Evolutionary conservation across 30 jellyfish, hydroid and myxozoan species (phyloP).

Genomic region (Hydractinia echinata): DNA sequence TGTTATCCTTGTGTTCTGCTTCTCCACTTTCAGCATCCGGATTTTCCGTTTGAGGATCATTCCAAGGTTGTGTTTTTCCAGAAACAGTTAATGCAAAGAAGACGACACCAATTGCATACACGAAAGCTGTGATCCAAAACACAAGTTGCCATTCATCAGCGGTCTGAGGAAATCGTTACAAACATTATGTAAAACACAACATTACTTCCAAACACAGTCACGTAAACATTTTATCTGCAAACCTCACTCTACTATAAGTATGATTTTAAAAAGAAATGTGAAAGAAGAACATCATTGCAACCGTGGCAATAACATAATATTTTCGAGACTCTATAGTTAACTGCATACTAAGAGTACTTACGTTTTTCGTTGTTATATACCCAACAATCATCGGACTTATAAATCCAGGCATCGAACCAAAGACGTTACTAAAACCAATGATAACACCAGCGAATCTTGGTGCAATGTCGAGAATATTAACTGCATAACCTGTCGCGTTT

Average conservation of each 20-base stretch:
- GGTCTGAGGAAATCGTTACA: slow-evolving; percentile 49
- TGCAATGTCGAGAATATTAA: slow-evolving; percentile 96
- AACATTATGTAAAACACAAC: too few relatives aligned
- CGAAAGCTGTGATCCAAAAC: slow-evolving; percentile 94
- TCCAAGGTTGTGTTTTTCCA: slow-evolving; percentile 99
- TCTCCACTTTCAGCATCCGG: not conserved
- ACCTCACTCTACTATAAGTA: too few relatives aligned
- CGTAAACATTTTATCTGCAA: too few relatives aligned
- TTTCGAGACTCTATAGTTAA: too few relatives aligned
- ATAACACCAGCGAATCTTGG: slow-evolving; percentile 98
- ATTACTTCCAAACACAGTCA: too few relatives aligned
- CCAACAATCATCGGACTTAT: slow-evolving; percentile 98
- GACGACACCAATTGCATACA: slow-evolving; percentile 86
- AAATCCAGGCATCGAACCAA: slow-evolving; percentile 99
- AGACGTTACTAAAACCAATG: slow-evolving; percentile 96
- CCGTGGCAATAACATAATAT: too few relatives aligned
- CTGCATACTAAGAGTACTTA: slow-evolving; percentile 24
- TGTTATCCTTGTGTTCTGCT: not conserved
- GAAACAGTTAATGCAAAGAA: slow-evolving; percentile 84
- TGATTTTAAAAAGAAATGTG: too few relatives aligned
- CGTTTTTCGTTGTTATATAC: slow-evolving; percentile 88
- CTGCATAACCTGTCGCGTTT: slow-evolving; percentile 99
- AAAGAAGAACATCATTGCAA: too few relatives aligned
- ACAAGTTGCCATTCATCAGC: slow-evolving; percentile 99
- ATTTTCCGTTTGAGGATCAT: slow-evolving; percentile 20